Evolutionary conservation across 2,113 vertebrate genomes (phyloP).

Genomic region (Apodemus sylvaticus): DNA sequence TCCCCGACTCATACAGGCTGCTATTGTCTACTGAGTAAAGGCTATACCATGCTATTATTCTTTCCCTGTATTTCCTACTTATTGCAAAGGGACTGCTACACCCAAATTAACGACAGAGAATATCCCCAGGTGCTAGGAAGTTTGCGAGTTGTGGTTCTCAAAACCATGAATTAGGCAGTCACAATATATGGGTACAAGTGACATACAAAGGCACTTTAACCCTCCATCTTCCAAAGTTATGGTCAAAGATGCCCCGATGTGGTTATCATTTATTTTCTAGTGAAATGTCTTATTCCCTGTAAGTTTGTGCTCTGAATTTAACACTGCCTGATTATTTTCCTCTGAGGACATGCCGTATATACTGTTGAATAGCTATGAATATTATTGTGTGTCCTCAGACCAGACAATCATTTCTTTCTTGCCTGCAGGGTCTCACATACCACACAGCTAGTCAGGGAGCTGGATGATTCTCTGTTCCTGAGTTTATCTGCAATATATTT

Average conservation of each 20-base stretch:
- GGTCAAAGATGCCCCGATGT: background rate
- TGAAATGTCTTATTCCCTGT: conserved; percentile 64
- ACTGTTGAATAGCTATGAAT: conserved; percentile 68
- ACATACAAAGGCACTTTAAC: conserved; percentile 73
- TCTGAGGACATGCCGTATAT: conserved; percentile 65
- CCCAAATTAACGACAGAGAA: conserved; percentile 70
- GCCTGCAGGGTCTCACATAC: conserved; percentile 4
- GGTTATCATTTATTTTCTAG: conserved; percentile 75
- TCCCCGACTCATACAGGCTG: conserved; percentile 45
- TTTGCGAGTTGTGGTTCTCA: conserved; percentile 68
- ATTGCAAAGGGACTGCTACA: conserved; percentile 63
- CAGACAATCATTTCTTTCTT: conserved; percentile 52
- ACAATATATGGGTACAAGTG: conserved; percentile 60
- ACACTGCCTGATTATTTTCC: conserved; percentile 67
- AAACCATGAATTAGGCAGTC: conserved; percentile 58
- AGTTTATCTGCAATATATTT: background rate
- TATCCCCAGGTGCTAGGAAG: conserved; percentile 74
- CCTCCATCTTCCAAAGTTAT: conserved; percentile 74
- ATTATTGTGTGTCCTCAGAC: conserved; percentile 59
- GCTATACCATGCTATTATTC: conserved; percentile 64
- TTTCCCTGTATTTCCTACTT: conserved; percentile 49
- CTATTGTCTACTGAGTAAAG: conserved; percentile 74
- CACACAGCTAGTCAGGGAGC: background rate
- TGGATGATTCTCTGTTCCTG: background rate
- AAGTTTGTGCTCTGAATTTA: conserved; percentile 74